Base-by-base conservation (phyloP, 1,140 invertebrate species). In the Caenorhabditis remanei region DNA sequence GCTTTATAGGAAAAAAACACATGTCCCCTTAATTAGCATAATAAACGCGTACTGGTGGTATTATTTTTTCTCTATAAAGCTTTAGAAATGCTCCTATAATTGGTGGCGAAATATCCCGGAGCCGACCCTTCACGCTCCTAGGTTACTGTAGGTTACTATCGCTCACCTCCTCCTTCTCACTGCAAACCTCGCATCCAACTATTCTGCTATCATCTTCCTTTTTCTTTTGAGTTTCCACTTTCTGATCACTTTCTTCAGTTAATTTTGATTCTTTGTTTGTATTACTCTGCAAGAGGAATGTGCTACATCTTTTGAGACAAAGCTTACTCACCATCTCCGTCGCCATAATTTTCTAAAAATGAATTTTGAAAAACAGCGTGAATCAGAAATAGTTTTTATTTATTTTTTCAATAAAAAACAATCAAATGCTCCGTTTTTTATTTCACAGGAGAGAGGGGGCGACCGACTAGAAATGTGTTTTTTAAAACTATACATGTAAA, bases 401-500 rank as follows among this genome's bases (percentile, higher is more conserved):
- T 2, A 32, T 32, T 32, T 32, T 32, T 32, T 32, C 32, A 32
- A 1, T 32, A 32, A 32, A 32, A 32, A 32, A 32, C 32, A 32
- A 32, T 32, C 32, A 71, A 71, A 43, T 2, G 32, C 46, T 21
- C n/a, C 9, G 6, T 40, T 67, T 75, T 79, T 21, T 2, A 53
- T 50, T 79, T 71, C 65, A 71, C 65, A 32, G 40, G 40, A 8
- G 65, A 16, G 40, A 53, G 32, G 41, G 41, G 4, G n/a, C n/a
- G n/a, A n/a, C n/a, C 21, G 71, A 53, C 46, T 79, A 79, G 71
- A 79, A 79, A 79, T 50, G n/a, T 79, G 43, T 32, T 0, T 79
- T 21, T 50, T 48, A 13, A 43, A 50, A 46, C 71, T 79, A 79
- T 79, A 79, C 71, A 79, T 50, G 71, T 79, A 53, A 79, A 79